A percentile compares a stretch with the other conserved stretches of the same genome.
These are phyloP conservation scores for Neelides sp. DNA, from an alignment of 1,140 invertebrate genomes.

Conservation along the genomic window DNA sequence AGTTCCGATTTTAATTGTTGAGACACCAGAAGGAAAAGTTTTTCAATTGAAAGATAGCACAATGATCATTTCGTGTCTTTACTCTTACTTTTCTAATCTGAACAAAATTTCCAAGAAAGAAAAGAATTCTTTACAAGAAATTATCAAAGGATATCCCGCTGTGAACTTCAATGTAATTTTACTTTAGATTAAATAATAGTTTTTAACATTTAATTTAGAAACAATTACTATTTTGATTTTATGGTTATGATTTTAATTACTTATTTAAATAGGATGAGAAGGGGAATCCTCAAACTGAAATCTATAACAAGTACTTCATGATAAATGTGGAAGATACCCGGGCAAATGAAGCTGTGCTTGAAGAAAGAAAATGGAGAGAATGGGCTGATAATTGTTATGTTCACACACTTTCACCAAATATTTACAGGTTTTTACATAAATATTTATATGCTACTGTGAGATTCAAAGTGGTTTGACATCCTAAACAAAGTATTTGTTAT, in stretches of 20 bases:
- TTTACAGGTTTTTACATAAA: slow-evolving; percentile 74
- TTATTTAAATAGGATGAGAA: slow-evolving; percentile 43
- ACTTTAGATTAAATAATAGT: not conserved
- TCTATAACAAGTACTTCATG: slow-evolving; percentile 88
- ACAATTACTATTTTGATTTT: not conserved
- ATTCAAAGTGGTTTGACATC: too few species aligned
- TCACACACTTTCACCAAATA: slow-evolving; percentile 89
- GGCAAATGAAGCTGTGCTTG: slow-evolving; percentile 47
- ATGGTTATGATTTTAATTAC: not conserved
- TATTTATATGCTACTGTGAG: too few species aligned
- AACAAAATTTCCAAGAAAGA: slow-evolving; percentile 34
- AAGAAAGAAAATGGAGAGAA: slow-evolving; percentile 84
- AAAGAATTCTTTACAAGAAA: slow-evolving; percentile 43
- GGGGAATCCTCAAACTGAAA: slow-evolving; percentile 55
- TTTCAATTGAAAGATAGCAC: slow-evolving; percentile 80
- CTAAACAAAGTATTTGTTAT: too few species aligned
- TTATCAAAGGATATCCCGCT: slow-evolving; percentile 69
- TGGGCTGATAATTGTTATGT: slow-evolving; percentile 88
- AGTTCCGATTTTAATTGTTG: slow-evolving; percentile 80
- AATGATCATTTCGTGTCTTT: slow-evolving; percentile 79
- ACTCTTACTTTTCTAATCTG: slow-evolving; percentile 59
- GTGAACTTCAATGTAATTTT: slow-evolving; percentile 43
- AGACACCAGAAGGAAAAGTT: slow-evolving; percentile 47
- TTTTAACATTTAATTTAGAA: not conserved
- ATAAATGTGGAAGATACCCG: slow-evolving; percentile 59